Percentiles rank a stretch among this genome's conserved stretches.
Evolutionary conservation across 2,113 vertebrate species (phyloP).

Genomic region (Podocnemis expansa): DNA sequence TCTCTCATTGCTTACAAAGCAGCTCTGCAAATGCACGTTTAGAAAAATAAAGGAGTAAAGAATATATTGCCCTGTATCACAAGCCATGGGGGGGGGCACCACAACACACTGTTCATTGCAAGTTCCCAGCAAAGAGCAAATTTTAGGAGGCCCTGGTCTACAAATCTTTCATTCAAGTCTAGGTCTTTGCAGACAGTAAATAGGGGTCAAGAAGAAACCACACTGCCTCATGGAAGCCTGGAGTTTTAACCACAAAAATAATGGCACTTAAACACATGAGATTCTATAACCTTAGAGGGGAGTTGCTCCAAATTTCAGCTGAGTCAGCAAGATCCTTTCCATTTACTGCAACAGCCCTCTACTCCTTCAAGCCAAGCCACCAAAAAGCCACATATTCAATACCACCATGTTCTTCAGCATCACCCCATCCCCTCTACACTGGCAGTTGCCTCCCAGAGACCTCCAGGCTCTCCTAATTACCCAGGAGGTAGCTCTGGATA

Average conservation of each 20-base stretch:
- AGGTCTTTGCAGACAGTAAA: background rate
- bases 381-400: background rate
- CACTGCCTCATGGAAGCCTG: background rate
- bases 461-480: too few species aligned
- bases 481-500: too few species aligned
- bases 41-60: fast-evolving
- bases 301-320: background rate
- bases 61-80: background rate
- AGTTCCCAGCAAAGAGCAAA: background rate
- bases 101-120: background rate
- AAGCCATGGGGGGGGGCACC: background rate
- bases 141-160: background rate
- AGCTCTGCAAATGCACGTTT: background rate
- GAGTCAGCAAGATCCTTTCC: background rate
- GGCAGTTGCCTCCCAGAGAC: too few species aligned
- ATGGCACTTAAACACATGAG: background rate
- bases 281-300: background rate
- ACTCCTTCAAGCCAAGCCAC: background rate
- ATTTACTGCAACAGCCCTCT: too few species aligned
- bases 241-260: background rate
- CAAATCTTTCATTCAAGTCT: background rate
- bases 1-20: background rate
- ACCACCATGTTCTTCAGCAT: background rate
- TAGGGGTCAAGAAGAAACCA: background rate
- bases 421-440: too few species aligned